phyloP scores from a whole-genome alignment of 2,113 vertebrate genomes.

The Gallinago media region DNA sequence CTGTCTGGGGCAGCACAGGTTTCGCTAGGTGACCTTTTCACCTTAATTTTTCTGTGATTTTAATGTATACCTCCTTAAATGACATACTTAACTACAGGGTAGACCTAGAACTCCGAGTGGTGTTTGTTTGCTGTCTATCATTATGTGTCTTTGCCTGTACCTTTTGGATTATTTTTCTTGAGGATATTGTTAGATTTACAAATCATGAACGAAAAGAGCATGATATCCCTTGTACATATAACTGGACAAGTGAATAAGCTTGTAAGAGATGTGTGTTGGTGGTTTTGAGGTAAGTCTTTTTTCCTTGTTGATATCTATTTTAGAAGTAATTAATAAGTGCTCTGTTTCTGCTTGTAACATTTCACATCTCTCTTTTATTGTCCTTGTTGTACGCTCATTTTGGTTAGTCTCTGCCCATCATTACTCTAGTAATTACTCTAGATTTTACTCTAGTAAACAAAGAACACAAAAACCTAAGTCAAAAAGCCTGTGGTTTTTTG shows the following conservation, averaged over 20 bases:
- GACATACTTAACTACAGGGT: background rate
- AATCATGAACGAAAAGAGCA: background rate
- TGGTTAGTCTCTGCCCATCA: background rate
- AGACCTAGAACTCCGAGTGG: background rate
- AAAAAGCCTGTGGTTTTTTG: background rate
- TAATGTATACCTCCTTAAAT: background rate
- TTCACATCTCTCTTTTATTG: background rate
- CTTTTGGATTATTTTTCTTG: background rate
- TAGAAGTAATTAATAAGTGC: background rate
- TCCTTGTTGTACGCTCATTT: background rate
- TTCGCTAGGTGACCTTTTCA: background rate
- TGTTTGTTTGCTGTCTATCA: background rate
- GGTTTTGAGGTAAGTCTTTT: background rate
- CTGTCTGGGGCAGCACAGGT: background rate
- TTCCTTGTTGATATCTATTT: background rate
- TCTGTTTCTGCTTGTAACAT: background rate
- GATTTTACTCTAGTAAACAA: background rate
- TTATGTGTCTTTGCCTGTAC: background rate
- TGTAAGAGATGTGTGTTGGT: background rate
- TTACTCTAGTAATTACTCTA: background rate
- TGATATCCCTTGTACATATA: background rate
- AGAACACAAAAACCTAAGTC: background rate
- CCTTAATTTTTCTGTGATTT: background rate
- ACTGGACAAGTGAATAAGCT: background rate
- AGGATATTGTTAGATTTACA: background rate